A percentile compares a stretch with the other conserved stretches of the same genome.
Evolutionary conservation across 2,888 invertebrate genomes (phyloP).

Genomic region (Rhabditophanes sp.): DNA sequence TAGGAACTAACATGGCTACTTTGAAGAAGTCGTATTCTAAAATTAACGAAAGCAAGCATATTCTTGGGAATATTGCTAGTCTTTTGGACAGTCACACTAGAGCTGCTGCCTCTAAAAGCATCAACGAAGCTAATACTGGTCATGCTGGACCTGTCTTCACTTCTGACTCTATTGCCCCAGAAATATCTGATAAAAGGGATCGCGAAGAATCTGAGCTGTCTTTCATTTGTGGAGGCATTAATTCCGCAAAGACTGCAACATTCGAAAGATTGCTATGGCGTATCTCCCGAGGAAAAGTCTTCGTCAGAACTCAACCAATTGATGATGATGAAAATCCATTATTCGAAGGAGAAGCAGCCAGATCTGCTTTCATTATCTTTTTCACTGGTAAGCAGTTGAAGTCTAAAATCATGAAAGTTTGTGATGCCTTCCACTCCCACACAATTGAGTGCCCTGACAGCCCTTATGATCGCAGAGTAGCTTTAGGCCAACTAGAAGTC

Average conservation of each 20-base stretch:
- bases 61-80: no score
- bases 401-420: constrained; percentile 86
- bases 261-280: constrained; percentile 96
- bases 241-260: constrained; percentile 74
- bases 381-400: constrained; percentile 85
- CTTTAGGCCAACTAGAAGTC: constrained; percentile 92
- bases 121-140: no score
- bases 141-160: no score
- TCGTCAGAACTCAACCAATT: constrained; percentile 23
- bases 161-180: no score
- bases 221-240: constrained; percentile 86
- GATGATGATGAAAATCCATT: constrained; percentile 10
- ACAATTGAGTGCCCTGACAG: constrained; percentile 94
- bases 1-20: no score
- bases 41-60: no score
- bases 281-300: constrained; percentile 72
- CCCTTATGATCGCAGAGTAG: constrained; percentile 78
- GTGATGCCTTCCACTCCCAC: constrained; percentile 91
- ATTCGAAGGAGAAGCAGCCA: constrained; percentile 64
- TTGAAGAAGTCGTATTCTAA: no score
- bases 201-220: constrained; percentile 4
- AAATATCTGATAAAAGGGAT: constrained; percentile 2
- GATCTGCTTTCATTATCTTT: constrained; percentile 67
- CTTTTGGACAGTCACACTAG: no score
- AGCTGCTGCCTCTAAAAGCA: no score